A percentile compares a stretch with the other conserved stretches of the same genome.
Conservation (phyloP, 2,797 vertebrate genomes). For the Simalia tracyae region DNA sequence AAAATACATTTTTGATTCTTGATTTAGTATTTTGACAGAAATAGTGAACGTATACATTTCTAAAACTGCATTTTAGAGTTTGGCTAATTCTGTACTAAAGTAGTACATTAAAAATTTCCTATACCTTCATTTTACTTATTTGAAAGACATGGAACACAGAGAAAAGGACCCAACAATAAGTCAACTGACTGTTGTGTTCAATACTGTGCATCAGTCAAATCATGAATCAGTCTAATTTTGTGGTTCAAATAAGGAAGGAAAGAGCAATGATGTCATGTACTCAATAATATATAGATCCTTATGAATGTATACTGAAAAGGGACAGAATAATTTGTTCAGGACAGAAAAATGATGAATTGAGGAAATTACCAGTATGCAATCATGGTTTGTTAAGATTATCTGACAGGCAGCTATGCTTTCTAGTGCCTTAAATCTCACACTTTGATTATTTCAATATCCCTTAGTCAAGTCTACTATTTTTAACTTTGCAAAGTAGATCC, state of each 20-base stretch:
- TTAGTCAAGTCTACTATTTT: neutral
- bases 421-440: neutral
- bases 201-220: neutral
- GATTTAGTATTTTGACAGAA: neutral
- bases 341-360: neutral
- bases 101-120: neutral
- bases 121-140: neutral
- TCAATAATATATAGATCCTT: neutral
- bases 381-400: neutral
- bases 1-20: neutral
- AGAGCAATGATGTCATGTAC: neutral
- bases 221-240: neutral
- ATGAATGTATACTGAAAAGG: neutral
- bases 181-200: neutral
- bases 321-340: neutral
- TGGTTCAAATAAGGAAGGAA: neutral
- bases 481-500: neutral
- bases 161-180: neutral
- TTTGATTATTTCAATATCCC: neutral
- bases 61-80: neutral
- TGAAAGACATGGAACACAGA: neutral
- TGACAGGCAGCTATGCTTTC: neutral
- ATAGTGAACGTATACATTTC: neutral
- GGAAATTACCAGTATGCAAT: neutral
- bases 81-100: neutral